Percentiles rank a stretch among this genome's conserved stretches.
Evolutionary conservation across 2,797 vertebrate genomes (phyloP).

Genomic region (Apogon talboti): DNA sequence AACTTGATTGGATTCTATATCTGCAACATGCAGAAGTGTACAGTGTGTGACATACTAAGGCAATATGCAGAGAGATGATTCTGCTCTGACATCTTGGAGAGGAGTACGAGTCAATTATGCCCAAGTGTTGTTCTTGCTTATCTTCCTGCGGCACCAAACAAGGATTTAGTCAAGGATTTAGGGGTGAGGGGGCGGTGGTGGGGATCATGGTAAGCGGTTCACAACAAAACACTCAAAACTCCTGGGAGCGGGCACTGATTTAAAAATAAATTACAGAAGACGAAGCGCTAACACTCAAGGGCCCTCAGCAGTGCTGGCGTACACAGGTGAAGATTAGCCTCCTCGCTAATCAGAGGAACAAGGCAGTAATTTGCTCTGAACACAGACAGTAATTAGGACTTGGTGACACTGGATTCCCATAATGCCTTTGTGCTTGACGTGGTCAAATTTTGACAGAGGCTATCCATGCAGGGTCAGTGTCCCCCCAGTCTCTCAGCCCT

Average conservation of each 20-base stretch:
- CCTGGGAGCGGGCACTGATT: conserved; percentile 86
- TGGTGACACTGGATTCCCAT: conserved; percentile 86
- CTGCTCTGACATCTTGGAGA: conserved; percentile 83
- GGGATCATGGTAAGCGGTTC: conserved; percentile 87
- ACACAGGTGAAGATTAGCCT: conserved; percentile 87
- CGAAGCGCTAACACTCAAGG: conserved; percentile 86
- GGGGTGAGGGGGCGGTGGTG: conserved; percentile 84
- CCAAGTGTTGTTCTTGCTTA: conserved; percentile 87
- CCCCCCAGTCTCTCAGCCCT: conserved; percentile 80
- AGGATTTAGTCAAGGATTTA: conserved; percentile 87
- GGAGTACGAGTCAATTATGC: conserved; percentile 86
- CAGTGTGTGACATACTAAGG: conserved; percentile 77
- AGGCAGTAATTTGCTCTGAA: conserved; percentile 86
- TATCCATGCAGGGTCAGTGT: conserved; percentile 86
- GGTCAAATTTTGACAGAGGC: conserved; percentile 85
- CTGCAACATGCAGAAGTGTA: conserved; percentile 79
- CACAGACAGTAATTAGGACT: conserved; percentile 87
- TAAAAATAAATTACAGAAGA: conserved; percentile 88
- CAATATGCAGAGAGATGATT: conserved; percentile 83
- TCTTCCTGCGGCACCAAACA: conserved; percentile 86
- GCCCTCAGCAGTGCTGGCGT: conserved; percentile 85
- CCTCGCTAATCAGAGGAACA: conserved; percentile 86
- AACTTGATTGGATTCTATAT: conserved; percentile 84
- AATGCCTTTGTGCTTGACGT: conserved; percentile 86
- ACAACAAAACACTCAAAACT: conserved; percentile 88